Conservation (phyloP, 1,140 invertebrate species). For the Eumeta japonica region DNA sequence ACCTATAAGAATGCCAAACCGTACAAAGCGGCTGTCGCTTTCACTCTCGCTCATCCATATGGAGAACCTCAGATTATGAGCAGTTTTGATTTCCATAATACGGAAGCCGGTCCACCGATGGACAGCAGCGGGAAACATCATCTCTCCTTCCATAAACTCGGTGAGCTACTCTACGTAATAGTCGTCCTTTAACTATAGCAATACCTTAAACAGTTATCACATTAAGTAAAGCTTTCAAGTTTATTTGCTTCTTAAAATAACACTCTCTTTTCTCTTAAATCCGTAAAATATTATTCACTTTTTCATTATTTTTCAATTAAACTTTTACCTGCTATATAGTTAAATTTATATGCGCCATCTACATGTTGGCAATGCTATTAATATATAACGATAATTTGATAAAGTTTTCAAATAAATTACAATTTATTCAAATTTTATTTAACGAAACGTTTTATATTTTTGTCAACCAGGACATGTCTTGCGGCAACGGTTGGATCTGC, state of each 20-base stretch:
- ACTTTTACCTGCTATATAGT: too few species aligned
- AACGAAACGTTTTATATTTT: slow-evolving; percentile 2
- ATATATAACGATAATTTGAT: slow-evolving; percentile 3
- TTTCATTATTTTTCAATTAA: too few species aligned
- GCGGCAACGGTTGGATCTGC: slow-evolving; percentile 82
- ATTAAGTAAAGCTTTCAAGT: slow-evolving; percentile 3
- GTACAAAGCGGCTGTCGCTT: slow-evolving; percentile 73
- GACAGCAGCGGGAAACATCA: slow-evolving; percentile 63
- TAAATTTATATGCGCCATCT: too few species aligned
- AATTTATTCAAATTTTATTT: slow-evolving; percentile 6
- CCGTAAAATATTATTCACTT: too few species aligned
- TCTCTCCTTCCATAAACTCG: slow-evolving; percentile 64
- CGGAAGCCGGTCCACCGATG: slow-evolving; percentile 63
- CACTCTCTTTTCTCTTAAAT: too few species aligned
- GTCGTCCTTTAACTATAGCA: too few species aligned
- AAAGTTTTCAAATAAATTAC: slow-evolving; percentile 13
- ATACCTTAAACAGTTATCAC: neutral
- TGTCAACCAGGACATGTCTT: slow-evolving; percentile 59
- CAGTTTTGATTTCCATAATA: slow-evolving; percentile 63
- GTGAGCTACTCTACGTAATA: slow-evolving; percentile 22
- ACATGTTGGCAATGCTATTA: too few species aligned
- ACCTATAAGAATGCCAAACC: slow-evolving; percentile 60
- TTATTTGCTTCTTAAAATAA: too few species aligned
- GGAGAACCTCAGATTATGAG: slow-evolving; percentile 78
- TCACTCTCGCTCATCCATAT: slow-evolving; percentile 84